phyloP scores from a whole-genome alignment of 2,888 invertebrate species.

The Cataglyphis livida region DNA sequence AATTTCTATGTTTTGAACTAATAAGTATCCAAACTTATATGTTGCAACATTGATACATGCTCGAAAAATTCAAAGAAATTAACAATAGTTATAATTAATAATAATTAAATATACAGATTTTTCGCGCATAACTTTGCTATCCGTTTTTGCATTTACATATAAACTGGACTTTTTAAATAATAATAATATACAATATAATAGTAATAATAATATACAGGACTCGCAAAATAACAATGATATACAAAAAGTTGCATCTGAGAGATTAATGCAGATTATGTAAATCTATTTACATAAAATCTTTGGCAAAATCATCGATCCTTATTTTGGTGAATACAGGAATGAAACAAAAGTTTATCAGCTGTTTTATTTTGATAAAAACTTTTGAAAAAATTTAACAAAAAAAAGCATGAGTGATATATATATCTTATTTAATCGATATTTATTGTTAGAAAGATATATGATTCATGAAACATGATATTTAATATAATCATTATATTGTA shows the following conservation, averaged over 20 bases:
- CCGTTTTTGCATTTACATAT: slow-evolving; percentile 1
- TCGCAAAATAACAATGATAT: slow-evolving; percentile 41
- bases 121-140: not conserved
- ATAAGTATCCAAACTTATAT: slow-evolving; percentile 27
- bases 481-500: slow-evolving; percentile 23
- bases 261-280: slow-evolving; percentile 48
- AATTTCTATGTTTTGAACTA: not conserved
- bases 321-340: slow-evolving; percentile 70
- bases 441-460: slow-evolving; percentile 4
- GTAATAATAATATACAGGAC: slow-evolving; percentile 36
- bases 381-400: slow-evolving; percentile 20
- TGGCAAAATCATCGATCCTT: slow-evolving; percentile 79
- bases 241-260: slow-evolving; percentile 35
- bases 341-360: slow-evolving; percentile 32
- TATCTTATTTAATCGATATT: slow-evolving; percentile 10
- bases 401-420: not conserved
- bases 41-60: slow-evolving; percentile 31
- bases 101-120: slow-evolving; percentile 45
- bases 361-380: slow-evolving; percentile 27
- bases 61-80: slow-evolving; percentile 14
- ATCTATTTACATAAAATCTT: slow-evolving; percentile 83
- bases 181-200: slow-evolving; percentile 45
- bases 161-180: slow-evolving; percentile 24
- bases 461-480: slow-evolving; percentile 17
- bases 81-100: slow-evolving; percentile 52